phyloP scores from a whole-genome alignment of 2,888 invertebrate species.

The Agrochola lychnidis region DNA sequence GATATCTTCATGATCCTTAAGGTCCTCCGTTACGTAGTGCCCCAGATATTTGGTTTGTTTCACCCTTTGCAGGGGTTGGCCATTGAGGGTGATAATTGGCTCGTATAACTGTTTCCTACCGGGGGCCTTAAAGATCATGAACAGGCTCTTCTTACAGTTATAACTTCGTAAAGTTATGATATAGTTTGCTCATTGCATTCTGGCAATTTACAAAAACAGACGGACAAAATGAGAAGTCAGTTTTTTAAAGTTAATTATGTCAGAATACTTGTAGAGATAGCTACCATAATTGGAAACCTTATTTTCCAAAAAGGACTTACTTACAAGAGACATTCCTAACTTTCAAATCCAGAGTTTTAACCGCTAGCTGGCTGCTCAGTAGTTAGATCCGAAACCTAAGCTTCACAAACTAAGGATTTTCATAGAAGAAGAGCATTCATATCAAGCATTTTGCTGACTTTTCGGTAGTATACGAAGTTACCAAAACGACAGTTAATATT shows the following conservation, averaged over 20 bases:
- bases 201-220: too few species aligned
- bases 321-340: background rate
- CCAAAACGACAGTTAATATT: slow-evolving; percentile 1
- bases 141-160: too few species aligned
- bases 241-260: background rate
- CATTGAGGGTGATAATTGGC: too few species aligned
- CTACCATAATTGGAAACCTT: background rate
- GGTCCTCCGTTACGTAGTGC: too few species aligned
- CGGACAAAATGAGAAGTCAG: too few species aligned
- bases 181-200: background rate
- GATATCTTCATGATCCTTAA: too few species aligned
- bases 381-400: background rate
- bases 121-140: too few species aligned
- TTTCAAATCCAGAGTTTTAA: background rate
- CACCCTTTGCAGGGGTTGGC: too few species aligned
- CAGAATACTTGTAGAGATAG: background rate
- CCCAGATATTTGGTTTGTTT: too few species aligned
- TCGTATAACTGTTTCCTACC: too few species aligned
- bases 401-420: background rate
- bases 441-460: background rate
- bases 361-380: background rate
- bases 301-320: background rate
- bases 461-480: background rate
- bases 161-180: too few species aligned
- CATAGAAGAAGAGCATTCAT: background rate